Base-by-base conservation (phyloP, 1,140 invertebrate genomes). In the Trichogramma pretiosum region DNA sequence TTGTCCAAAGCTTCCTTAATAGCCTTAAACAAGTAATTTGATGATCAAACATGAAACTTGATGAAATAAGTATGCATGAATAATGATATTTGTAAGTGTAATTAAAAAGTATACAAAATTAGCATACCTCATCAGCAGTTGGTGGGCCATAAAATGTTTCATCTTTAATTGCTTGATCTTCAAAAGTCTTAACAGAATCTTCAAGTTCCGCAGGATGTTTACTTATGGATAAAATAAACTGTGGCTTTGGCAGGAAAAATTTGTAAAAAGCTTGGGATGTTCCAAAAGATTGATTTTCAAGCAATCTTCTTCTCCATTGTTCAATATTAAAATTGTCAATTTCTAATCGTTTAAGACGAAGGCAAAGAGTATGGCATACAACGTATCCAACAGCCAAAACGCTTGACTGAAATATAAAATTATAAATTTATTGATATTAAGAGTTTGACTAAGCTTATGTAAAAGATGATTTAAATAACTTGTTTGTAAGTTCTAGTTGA, bases 71-170 rank as follows among this genome's bases (percentile, higher is more conserved):
- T 2, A 36, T 14, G 42, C 36, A 39, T 24, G 16, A 30, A 46
- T 26, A 19, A 28, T 9, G 9, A 21, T 17, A 19, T 3, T 23
- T 28, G n/a, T 17, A 26, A 28, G 36, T 28, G 23, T 11, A 14
- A 4, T 19, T 30, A n/a, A 17, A 32, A 36, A 9, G 14, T 5
- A 34, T 1, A 16, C 5, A 24, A 33, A 21, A n/a, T 37, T 4
- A 18, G 32, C 13, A 18, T 55, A 68, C 65, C 61, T 68, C 61
- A 61, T 68, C 56, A 40, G 59, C 46, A 21, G 64, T 66, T 10
- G 63, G 54, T 3, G 65, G 62, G 8, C 62, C 61, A 40, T 58
- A 56, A 10, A 46, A 35, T 30, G 52, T 43, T 19, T 30, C 14
- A 32, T 40, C 28, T 11, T 46, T 45, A 32, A 14, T 14, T 28